These are phyloP conservation scores for Scomber japonicus DNA, from an alignment of 2,113 vertebrate species.

Conservation along the genomic window DNA sequence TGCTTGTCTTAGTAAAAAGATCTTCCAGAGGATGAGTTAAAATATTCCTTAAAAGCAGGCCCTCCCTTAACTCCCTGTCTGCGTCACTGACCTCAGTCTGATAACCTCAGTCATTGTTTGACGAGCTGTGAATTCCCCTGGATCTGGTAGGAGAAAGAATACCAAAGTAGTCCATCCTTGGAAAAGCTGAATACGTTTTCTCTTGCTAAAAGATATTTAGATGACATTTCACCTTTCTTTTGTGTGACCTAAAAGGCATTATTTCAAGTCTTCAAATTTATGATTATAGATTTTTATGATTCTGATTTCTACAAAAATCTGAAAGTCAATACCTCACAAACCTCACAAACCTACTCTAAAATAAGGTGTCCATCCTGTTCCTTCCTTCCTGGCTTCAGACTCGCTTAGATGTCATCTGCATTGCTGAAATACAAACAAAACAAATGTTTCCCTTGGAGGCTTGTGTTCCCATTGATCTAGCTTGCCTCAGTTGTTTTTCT, in stretches of 20 bases:
- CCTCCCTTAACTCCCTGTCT: neutral
- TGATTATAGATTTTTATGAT: too few relatives aligned
- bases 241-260: neutral
- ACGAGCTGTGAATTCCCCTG: constrained; percentile 6
- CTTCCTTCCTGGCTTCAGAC: neutral
- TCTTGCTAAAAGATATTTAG: too few relatives aligned
- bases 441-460: constrained; percentile 6
- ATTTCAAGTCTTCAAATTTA: neutral
- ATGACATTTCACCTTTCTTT: too few relatives aligned
- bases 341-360: neutral
- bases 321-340: too few relatives aligned
- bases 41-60: constrained; percentile 8
- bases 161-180: neutral
- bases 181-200: too few relatives aligned
- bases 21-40: constrained; percentile 8
- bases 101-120: constrained; percentile 28
- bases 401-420: constrained; percentile 14
- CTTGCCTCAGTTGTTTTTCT: constrained; percentile 28
- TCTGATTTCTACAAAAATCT: too few relatives aligned
- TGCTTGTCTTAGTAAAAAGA: neutral
- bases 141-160: neutral
- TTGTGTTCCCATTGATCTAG: constrained; percentile 27
- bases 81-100: constrained; percentile 13
- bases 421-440: constrained; percentile 17
- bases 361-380: neutral